A percentile compares a stretch with the other conserved stretches of the same genome.
phyloP scores from a whole-genome alignment of 2,113 vertebrate species.

The Origma solitaria region DNA sequence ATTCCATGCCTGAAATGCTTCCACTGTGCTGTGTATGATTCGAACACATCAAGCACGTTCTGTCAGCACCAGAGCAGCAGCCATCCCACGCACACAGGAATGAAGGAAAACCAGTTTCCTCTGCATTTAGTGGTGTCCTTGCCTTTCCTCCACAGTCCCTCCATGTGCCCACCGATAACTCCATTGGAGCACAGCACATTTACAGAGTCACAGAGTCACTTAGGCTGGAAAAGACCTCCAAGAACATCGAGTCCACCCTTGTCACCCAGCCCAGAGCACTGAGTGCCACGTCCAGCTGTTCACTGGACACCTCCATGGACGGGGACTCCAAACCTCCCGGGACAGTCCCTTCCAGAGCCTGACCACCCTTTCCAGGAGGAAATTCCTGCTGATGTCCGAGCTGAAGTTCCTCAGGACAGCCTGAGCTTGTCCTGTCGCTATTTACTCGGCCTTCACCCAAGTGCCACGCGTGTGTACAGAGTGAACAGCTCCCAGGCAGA shows the following conservation, averaged over 20 bases:
- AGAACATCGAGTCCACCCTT: background rate
- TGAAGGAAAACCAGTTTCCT: background rate
- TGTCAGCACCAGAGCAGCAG: background rate
- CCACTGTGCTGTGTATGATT: background rate
- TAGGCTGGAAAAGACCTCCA: background rate
- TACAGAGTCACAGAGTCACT: fast-evolving
- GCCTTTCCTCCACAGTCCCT: background rate
- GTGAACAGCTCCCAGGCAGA: background rate
- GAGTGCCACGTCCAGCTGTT: fast-evolving
- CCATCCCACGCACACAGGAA: background rate
- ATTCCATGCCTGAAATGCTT: background rate
- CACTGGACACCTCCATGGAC: background rate
- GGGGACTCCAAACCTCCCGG: background rate
- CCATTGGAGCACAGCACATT: background rate
- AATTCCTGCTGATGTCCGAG: background rate
- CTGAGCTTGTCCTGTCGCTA: background rate
- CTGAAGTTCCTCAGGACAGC: background rate
- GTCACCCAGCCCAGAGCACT: background rate
- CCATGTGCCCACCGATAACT: background rate
- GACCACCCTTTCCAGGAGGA: background rate
- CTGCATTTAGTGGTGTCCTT: background rate
- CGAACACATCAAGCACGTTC: background rate
- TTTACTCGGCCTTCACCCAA: background rate
- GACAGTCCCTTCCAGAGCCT: background rate
- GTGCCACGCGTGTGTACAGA: fast-evolving